Evolutionary conservation across 2,888 invertebrate genomes (phyloP).

Genomic region (Ophonus ardosiacus): DNA sequence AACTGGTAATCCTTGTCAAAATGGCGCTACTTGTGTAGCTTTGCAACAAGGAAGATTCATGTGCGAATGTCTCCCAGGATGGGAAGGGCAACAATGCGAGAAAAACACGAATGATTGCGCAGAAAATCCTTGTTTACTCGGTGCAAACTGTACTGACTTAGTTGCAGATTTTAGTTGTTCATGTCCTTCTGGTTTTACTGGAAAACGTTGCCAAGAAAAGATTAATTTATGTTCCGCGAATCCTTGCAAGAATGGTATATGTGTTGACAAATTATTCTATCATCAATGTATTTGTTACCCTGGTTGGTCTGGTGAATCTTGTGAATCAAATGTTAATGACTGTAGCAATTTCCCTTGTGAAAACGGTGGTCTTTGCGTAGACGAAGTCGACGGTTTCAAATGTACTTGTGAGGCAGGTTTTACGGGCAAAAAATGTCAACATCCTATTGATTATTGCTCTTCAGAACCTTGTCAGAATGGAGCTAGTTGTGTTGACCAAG

Average conservation of each 20-base stretch:
- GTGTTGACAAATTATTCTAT: slow-evolving; percentile 91
- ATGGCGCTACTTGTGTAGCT: slow-evolving; percentile 93
- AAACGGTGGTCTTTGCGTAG: slow-evolving; percentile 95
- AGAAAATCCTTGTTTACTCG: slow-evolving; percentile 93
- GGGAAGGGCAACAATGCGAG: slow-evolving; percentile 98
- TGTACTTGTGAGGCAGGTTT: slow-evolving; percentile 96
- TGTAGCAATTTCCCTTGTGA: slow-evolving; percentile 93
- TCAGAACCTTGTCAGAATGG: slow-evolving; percentile 95
- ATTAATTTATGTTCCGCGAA: slow-evolving; percentile 93
- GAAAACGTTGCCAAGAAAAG: slow-evolving; percentile 96
- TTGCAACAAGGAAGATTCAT: slow-evolving; percentile 94
- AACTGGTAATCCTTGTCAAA: slow-evolving; percentile 93
- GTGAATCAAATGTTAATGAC: slow-evolving; percentile 95
- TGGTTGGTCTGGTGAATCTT: slow-evolving; percentile 92
- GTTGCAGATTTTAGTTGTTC: slow-evolving; percentile 95
- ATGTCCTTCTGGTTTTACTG: slow-evolving; percentile 96
- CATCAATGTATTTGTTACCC: slow-evolving; percentile 94
- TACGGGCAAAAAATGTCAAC: slow-evolving; percentile 95
- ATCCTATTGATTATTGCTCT: slow-evolving; percentile 94
- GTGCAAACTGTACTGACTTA: slow-evolving; percentile 95
- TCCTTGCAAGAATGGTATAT: slow-evolving; percentile 96
- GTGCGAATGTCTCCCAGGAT: slow-evolving; percentile 97
- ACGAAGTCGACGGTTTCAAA: slow-evolving; percentile 88
- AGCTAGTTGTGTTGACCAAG: slow-evolving; percentile 90
- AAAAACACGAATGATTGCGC: slow-evolving; percentile 95